phyloP scores from a whole-genome alignment of 2,113 vertebrate species.

The Meles meles region DNA sequence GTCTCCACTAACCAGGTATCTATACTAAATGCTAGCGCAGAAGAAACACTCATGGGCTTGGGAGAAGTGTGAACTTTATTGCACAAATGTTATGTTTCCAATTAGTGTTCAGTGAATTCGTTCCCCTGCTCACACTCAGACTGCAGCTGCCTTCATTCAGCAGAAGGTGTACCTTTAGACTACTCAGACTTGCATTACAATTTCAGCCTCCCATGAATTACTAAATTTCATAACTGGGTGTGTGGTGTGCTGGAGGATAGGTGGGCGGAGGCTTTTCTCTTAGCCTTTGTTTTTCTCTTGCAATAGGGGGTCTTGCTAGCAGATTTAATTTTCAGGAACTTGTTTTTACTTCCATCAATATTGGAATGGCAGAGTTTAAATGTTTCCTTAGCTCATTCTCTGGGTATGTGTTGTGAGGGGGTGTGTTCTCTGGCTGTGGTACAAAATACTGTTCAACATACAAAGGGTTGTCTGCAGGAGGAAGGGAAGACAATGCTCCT shows the following conservation, averaged over 20 bases:
- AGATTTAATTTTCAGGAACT: neutral
- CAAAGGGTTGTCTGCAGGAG: neutral
- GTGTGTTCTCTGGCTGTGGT: neutral
- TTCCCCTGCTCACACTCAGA: neutral
- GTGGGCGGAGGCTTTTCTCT: neutral
- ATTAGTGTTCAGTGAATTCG: neutral
- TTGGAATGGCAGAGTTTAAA: neutral
- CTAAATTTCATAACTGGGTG: neutral
- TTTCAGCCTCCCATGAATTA: neutral
- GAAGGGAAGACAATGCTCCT: neutral
- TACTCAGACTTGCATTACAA: neutral
- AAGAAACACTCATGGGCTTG: neutral
- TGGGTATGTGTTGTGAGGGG: neutral
- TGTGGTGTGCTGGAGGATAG: neutral
- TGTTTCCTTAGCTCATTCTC: neutral
- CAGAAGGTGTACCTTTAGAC: conserved; percentile 13
- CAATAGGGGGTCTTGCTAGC: neutral
- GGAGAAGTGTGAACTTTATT: conserved; percentile 12
- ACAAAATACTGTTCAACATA: neutral
- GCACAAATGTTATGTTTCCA: neutral
- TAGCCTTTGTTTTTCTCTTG: conserved; percentile 16
- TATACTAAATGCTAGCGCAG: neutral
- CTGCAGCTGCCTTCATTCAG: neutral
- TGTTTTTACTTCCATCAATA: conserved; percentile 1
- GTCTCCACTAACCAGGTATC: neutral